phyloP scores from a whole-genome alignment of 2,113 vertebrate species.

The Columba janthina region DNA sequence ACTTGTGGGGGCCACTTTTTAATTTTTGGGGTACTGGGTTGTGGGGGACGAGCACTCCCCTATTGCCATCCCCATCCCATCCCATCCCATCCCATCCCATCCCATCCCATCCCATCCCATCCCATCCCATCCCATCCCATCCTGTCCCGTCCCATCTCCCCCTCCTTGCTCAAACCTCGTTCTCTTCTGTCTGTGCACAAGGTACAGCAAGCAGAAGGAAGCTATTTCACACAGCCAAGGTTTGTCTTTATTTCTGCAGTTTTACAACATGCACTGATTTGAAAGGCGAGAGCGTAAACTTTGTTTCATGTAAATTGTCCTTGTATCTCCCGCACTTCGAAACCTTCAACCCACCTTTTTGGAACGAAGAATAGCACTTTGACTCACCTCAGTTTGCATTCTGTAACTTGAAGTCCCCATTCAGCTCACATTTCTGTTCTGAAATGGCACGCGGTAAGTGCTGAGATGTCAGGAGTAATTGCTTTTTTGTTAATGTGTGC shows the following conservation, averaged over 20 bases:
- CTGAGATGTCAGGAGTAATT: constrained; percentile 24
- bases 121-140: too few species aligned
- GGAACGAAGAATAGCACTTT: neutral
- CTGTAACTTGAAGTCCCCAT: neutral
- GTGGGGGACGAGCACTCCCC: accelerated
- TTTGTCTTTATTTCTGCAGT: neutral
- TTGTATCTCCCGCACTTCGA: neutral
- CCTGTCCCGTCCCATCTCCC: neutral
- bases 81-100: too few species aligned
- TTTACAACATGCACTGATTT: neutral
- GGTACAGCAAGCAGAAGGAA: neutral
- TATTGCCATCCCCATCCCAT: too few species aligned
- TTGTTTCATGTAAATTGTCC: neutral
- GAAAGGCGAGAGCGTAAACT: neutral
- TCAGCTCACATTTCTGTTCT: neutral
- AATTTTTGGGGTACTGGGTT: neutral
- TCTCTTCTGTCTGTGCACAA: neutral
- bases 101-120: too few species aligned
- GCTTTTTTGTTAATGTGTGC: constrained; percentile 8
- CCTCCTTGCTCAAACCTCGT: neutral
- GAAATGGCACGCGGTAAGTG: neutral
- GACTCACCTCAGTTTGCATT: accelerated
- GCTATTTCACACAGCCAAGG: accelerated
- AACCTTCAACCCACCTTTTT: neutral
- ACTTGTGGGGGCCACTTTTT: accelerated